Evolutionary conservation across 2,113 vertebrate genomes (phyloP), one percentile per base, ranked within the genome.

Genomic region (Euleptes europaea): DNA sequence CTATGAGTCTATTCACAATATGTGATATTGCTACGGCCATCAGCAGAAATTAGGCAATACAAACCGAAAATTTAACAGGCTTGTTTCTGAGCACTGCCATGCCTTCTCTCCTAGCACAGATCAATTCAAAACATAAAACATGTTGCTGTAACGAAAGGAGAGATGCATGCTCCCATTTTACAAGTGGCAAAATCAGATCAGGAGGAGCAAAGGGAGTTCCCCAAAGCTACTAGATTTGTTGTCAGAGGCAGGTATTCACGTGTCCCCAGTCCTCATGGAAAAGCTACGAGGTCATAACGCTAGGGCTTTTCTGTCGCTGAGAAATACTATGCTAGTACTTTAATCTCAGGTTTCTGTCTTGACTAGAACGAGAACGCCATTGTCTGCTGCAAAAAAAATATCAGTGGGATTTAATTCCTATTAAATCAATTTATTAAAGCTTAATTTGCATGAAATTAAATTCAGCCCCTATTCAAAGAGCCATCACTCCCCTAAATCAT

Each of bases 401-500:
- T 90, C 94, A 94, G 91, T 90, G 90, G 84, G 91, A 92, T 92
- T 93, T 93, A 93, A 94, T 94, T 95, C 91, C 93, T 90, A 93
- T 93, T 95, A 95, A 93, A 94, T 93, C 91, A 92, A 94, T 95
- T 94, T 94, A 95, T 93, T 95, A 94, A 90, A 13, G 0, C 51
- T 94, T 95, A 95, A 95, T 95, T 95, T 93, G 94, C 94, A 94
- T 94, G 91, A 95, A 95, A 95, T 94, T 94, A 95, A 95, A 95
- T 94, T 93, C 93, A 33, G 90, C 86, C 90, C 91, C 91, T 92
- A 89, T 94, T 94, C 93, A 93, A 95, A 90, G 85, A 93, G 87
- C 85, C 51, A 3, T 93, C 93, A 91, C 86, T 93, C 89, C 91
- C 84, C 92, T 94, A 94, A 92, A 94, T 92, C 90, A 93, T 92